Evolutionary conservation across 2,113 vertebrate species (phyloP).

Genomic region (Pterophyllum scalare): DNA sequence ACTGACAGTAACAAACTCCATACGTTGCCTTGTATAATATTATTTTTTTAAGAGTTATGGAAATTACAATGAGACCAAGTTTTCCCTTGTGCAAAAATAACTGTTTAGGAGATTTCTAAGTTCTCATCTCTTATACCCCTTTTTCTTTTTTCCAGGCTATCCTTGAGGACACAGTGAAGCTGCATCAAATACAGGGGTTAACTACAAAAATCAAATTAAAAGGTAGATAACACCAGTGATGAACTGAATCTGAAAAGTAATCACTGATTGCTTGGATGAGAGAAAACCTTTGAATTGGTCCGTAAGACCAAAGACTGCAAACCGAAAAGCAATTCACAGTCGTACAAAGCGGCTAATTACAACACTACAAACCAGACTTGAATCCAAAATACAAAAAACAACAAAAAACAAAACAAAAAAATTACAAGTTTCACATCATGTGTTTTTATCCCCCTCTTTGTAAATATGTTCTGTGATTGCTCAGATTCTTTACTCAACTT

Average conservation of each 20-base stretch:
- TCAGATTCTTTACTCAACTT: background rate
- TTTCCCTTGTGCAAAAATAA: too few relatives aligned
- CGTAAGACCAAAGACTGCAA: background rate
- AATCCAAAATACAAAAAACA: background rate
- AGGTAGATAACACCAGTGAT: background rate
- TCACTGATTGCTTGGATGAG: background rate
- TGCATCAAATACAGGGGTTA: background rate
- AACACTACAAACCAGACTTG: background rate
- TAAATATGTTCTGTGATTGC: background rate
- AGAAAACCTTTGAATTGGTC: background rate
- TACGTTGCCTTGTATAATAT: too few relatives aligned
- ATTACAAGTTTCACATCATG: background rate
- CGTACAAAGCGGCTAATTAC: slow-evolving; percentile 6
- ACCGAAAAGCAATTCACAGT: background rate
- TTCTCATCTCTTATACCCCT: background rate
- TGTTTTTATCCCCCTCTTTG: background rate
- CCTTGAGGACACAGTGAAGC: background rate
- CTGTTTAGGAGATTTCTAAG: too few relatives aligned
- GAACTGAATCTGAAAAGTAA: background rate
- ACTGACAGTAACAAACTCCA: background rate
- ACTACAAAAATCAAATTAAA: background rate
- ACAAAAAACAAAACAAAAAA: accelerated
- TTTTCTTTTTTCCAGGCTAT: background rate
- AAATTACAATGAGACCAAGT: too few relatives aligned
- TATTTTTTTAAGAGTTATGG: too few relatives aligned